A percentile compares a stretch with the other conserved stretches of the same genome.
phyloP scores from a whole-genome alignment of 2,113 vertebrate species.

The Aplodontia rufa region DNA sequence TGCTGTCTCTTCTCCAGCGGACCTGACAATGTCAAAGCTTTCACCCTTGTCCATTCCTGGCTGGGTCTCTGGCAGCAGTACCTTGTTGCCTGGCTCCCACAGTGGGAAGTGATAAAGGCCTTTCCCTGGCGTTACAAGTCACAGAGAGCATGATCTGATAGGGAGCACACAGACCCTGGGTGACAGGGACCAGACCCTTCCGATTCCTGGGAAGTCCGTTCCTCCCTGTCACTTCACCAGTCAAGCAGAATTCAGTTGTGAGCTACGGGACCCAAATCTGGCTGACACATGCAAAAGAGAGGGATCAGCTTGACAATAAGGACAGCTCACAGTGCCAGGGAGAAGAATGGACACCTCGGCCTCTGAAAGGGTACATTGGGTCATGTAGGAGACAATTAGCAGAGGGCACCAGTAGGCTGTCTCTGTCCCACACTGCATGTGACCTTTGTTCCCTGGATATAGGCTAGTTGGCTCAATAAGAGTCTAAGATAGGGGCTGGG shows the following conservation, averaged over 20 bases:
- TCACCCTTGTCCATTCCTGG: constrained; percentile 64
- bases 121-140: constrained; percentile 72
- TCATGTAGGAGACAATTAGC: no score
- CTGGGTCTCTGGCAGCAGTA: constrained; percentile 67
- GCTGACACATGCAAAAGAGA: background rate
- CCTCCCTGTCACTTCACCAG: background rate
- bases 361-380: background rate
- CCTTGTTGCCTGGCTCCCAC: constrained; percentile 69
- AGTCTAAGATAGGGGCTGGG: no score
- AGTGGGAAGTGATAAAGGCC: constrained; percentile 73
- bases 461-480: background rate
- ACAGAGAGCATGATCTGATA: constrained; percentile 44
- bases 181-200: background rate
- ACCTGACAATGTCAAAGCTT: constrained; percentile 32
- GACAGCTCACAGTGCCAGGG: fast-evolving
- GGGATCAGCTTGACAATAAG: background rate
- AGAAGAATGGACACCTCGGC: background rate
- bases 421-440: fast-evolving
- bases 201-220: background rate
- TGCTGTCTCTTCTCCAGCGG: background rate
- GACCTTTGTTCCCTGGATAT: background rate
- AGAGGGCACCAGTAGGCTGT: fast-evolving
- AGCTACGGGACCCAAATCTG: background rate
- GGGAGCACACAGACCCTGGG: background rate
- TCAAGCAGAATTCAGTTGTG: background rate